Percentiles rank a stretch among this genome's conserved stretches.
phyloP scores from a whole-genome alignment of 2,888 invertebrate species.

The Troides aeacus region DNA sequence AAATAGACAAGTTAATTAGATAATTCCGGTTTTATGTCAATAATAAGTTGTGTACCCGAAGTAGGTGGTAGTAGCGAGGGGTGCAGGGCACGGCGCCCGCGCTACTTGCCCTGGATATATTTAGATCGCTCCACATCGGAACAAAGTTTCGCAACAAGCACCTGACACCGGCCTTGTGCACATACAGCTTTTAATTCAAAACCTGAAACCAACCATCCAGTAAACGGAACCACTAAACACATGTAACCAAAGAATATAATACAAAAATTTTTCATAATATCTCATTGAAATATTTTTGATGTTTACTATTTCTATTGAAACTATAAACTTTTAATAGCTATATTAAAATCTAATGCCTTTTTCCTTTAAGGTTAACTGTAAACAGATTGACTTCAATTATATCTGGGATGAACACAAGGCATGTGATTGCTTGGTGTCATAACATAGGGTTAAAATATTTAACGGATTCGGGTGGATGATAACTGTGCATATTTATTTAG shows the following conservation, averaged over 20 bases:
- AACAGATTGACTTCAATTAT: too few species aligned
- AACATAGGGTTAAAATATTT: too few species aligned
- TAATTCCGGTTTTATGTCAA: neutral
- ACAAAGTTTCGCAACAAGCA: conserved; percentile 60
- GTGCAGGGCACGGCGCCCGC: conserved; percentile 38
- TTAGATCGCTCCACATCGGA: conserved; percentile 67
- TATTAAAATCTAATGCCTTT: too few species aligned
- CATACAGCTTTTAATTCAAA: neutral
- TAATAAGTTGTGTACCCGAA: conserved; percentile 22
- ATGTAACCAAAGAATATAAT: neutral
- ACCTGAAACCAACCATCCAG: neutral
- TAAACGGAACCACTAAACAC: neutral
- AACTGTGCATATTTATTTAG: too few species aligned
- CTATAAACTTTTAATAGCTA: too few species aligned
- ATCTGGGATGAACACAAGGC: too few species aligned
- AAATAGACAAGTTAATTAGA: neutral
- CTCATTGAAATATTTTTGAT: too few species aligned
- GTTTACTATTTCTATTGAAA: too few species aligned
- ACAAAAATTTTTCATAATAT: neutral
- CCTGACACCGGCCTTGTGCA: conserved; percentile 59
- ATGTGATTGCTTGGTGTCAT: too few species aligned
- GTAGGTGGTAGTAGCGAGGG: conserved; percentile 35
- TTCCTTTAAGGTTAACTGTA: too few species aligned
- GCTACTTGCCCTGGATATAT: conserved; percentile 48
- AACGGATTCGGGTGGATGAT: too few species aligned